Conservation (phyloP, 2,797 vertebrate species). For the Erethizon dorsatum region DNA sequence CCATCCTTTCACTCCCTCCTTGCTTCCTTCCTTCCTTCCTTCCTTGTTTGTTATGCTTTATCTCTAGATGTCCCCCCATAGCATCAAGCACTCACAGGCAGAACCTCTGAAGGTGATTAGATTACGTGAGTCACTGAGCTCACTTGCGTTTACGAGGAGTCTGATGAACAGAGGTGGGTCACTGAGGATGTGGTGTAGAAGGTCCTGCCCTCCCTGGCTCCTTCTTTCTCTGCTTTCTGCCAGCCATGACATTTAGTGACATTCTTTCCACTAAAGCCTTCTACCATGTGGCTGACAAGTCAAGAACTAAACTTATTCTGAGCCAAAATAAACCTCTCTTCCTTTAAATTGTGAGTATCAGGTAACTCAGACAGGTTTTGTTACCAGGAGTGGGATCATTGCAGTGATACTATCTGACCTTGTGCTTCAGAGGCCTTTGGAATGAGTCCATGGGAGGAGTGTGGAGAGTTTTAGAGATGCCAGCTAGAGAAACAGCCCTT, state of each 20-base stretch:
- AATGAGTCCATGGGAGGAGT: background rate
- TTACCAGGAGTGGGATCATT: background rate
- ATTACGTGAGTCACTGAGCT: background rate
- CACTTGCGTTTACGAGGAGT: background rate
- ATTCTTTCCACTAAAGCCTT: background rate
- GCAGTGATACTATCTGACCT: background rate
- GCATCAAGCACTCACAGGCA: background rate
- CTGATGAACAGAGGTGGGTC: background rate
- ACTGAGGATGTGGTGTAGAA: background rate
- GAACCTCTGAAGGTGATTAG: background rate
- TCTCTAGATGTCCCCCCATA: background rate
- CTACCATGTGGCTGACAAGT: background rate
- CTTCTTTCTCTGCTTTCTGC: background rate
- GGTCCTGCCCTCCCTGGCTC: background rate
- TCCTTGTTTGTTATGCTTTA: background rate
- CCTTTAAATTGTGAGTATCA: background rate
- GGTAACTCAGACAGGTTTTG: background rate
- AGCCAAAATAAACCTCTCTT: background rate
- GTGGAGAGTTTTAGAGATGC: background rate
- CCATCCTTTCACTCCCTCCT: too few relatives aligned
- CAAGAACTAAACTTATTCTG: background rate
- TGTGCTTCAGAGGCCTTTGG: background rate
- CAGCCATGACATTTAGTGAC: background rate
- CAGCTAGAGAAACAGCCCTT: background rate
- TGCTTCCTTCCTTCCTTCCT: background rate